Evolutionary conservation across 2,888 invertebrate genomes (phyloP).

Genomic region (Hirtodrosophila trivittata): DNA sequence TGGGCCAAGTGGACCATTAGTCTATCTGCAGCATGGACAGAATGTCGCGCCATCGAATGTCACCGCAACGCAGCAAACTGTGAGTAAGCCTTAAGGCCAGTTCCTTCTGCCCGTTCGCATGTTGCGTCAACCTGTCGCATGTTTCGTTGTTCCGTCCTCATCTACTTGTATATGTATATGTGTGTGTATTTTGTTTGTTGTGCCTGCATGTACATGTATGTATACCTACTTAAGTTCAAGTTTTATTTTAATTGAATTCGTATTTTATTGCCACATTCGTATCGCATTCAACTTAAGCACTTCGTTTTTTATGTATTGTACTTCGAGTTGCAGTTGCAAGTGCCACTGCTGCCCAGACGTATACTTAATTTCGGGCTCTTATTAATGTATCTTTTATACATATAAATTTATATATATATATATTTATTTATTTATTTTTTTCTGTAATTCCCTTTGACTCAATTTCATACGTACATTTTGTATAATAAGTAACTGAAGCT

Average conservation of each 20-base stretch:
- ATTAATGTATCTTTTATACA: constrained; percentile 4
- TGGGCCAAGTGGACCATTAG: constrained; percentile 70
- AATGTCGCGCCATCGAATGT: constrained; percentile 68
- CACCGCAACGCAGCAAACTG: constrained; percentile 79
- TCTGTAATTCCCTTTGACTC: constrained; percentile 7
- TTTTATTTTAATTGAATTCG: constrained; percentile 66
- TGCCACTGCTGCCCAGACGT: too few relatives aligned
- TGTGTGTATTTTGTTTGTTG: constrained; percentile 24
- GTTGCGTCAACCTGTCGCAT: constrained; percentile 67
- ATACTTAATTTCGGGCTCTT: constrained; percentile 47
- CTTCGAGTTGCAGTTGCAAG: constrained; percentile 40
- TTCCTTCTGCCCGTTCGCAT: constrained; percentile 36
- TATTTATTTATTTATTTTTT: constrained; percentile 14
- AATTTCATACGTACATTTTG: constrained; percentile 20
- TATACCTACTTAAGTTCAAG: constrained; percentile 26
- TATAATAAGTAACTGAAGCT: constrained; percentile 72
- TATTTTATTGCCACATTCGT: constrained; percentile 65
- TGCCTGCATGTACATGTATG: constrained; percentile 42
- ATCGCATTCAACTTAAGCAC: too few relatives aligned
- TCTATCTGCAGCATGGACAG: constrained; percentile 80
- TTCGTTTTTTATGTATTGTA: constrained; percentile 59
- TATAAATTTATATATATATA: constrained; percentile 11
- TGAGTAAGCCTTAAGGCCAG: constrained; percentile 74
- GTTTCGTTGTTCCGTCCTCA: constrained; percentile 33
- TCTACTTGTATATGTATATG: constrained; percentile 11